Percentiles rank a stretch among this genome's conserved stretches.
phyloP scores from a whole-genome alignment of 2,888 invertebrate genomes.

The Clanis bilineata region DNA sequence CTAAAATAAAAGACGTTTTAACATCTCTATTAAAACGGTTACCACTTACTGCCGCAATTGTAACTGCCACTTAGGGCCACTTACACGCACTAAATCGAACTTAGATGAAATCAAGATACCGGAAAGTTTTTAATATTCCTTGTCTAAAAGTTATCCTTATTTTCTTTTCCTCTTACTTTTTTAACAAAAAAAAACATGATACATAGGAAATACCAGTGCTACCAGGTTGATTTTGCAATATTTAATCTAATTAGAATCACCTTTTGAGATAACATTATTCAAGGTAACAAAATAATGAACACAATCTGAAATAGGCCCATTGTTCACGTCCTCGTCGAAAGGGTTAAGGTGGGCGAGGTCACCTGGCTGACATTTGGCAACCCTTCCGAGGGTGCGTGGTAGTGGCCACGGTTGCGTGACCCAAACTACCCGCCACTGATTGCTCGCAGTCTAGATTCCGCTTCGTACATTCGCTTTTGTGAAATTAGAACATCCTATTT shows the following conservation, averaged over 20 bases:
- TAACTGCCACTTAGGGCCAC: neutral
- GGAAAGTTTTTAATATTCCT: neutral
- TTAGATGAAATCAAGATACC: neutral
- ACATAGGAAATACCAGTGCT: too few species aligned
- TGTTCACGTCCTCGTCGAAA: neutral
- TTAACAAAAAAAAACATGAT: too few species aligned
- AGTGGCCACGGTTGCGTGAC: conserved; percentile 31
- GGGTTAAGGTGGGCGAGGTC: conserved; percentile 29
- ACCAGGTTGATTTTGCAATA: too few species aligned
- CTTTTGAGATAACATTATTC: neutral
- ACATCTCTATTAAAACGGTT: neutral
- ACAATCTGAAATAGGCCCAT: neutral
- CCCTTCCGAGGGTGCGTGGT: conserved; percentile 31
- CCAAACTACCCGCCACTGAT: conserved; percentile 26
- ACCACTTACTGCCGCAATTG: neutral
- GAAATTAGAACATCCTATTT: conserved; percentile 12
- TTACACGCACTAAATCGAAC: neutral
- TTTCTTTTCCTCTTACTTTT: too few species aligned
- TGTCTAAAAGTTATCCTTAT: too few species aligned
- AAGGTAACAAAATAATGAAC: neutral
- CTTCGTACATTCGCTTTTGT: neutral
- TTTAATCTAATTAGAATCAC: too few species aligned
- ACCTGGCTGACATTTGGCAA: conserved; percentile 38
- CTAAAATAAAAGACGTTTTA: conserved; percentile 37
- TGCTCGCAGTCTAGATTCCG: conserved; percentile 17